Percentiles rank a stretch among this genome's conserved stretches.
phyloP scores from a whole-genome alignment of 2,797 vertebrate species.

The Tenualosa ilisha region DNA sequence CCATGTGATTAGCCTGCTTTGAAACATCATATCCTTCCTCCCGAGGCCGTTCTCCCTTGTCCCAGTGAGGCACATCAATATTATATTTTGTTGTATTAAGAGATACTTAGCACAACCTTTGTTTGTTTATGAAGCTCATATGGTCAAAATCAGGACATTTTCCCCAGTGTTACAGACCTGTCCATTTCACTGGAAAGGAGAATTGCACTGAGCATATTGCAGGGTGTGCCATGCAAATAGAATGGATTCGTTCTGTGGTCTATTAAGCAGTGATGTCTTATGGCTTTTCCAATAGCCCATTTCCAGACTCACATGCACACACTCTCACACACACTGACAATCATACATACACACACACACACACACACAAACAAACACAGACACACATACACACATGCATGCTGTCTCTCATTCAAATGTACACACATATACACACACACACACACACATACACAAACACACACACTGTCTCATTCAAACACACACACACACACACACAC shows the following conservation, averaged over 20 bases:
- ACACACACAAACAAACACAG: not conserved
- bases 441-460: not conserved
- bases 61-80: not conserved
- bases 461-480: not conserved
- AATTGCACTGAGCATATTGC: not conserved
- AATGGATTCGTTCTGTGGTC: not conserved
- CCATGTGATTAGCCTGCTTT: not conserved
- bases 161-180: not conserved
- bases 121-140: not conserved
- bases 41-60: not conserved
- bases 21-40: not conserved
- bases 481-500: slow-evolving; percentile 5
- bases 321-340: no score
- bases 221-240: not conserved
- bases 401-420: not conserved
- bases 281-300: not conserved
- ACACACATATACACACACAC: not conserved
- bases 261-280: not conserved
- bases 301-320: not conserved
- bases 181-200: not conserved
- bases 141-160: not conserved
- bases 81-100: not conserved
- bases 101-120: not conserved
- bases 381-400: not conserved
- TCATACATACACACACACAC: not conserved